Percentiles rank a stretch among this genome's conserved stretches.
These are phyloP conservation scores for Neodiprion fabricii DNA, from an alignment of 1,140 invertebrate species.

Conservation along the genomic window DNA sequence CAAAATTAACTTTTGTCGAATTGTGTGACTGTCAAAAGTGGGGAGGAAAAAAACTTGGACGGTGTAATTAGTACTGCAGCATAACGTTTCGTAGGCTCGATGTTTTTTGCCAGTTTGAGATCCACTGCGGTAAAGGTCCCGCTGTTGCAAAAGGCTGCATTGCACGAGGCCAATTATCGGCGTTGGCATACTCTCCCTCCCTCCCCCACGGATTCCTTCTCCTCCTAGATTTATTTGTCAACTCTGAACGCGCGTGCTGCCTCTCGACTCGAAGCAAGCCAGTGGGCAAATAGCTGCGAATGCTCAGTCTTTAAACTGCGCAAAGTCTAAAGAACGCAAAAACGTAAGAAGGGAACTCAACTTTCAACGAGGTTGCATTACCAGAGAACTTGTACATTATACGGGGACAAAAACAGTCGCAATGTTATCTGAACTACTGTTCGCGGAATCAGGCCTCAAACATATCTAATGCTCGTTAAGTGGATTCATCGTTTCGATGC, in stretches of 20 bases:
- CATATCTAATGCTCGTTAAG: too few relatives aligned
- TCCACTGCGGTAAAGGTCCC: constrained; percentile 48
- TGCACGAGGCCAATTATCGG: constrained; percentile 49
- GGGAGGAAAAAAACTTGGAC: too few relatives aligned
- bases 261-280: constrained; percentile 25
- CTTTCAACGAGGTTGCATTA: neutral
- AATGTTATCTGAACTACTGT: too few relatives aligned
- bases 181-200: constrained; percentile 33
- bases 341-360: neutral
- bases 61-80: too few relatives aligned
- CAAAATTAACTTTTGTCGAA: too few relatives aligned
- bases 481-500: too few relatives aligned
- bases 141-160: constrained; percentile 44
- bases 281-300: constrained; percentile 21
- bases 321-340: neutral
- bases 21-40: too few relatives aligned
- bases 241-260: constrained; percentile 21
- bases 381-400: too few relatives aligned
- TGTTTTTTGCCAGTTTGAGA: constrained; percentile 27
- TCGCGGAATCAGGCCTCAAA: too few relatives aligned
- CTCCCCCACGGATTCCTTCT: constrained; percentile 18
- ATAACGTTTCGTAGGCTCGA: too few relatives aligned
- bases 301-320: neutral
- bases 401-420: too few relatives aligned
- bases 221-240: constrained; percentile 51